Evolutionary conservation across 2,888 invertebrate genomes (phyloP), one percentile per base, ranked within the genome.

Genomic region (Tipula confusa): DNA sequence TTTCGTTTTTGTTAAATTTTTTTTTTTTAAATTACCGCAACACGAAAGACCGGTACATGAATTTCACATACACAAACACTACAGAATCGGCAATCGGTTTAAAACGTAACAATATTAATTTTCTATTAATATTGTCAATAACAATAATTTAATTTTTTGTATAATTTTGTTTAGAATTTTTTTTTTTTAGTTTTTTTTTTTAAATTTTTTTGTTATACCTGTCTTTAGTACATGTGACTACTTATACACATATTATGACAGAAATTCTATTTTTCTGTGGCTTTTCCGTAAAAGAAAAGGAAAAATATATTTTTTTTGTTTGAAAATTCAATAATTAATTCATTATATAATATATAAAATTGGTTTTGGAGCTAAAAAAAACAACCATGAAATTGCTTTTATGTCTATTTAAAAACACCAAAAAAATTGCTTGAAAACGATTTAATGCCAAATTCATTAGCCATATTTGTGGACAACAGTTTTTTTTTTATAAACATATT

Each of bases 81-180:
- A 29, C 31, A 29, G 15, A 80, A 80, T 80, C 29, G 31, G 80
- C 29, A 80, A 29, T 64, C 18, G 64, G 64, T 64, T 64, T 64
- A 11, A 80, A 80, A 29, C n/a, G 9, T 80, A 80, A 80, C 80
- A 80, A 80, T 80, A 80, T 80, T 80, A 80, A 31, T 80, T 80
- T 80, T 80, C 80, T 80, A 80, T 80, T 80, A 80, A 80, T 80
- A 80, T 80, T 80, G 80, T 80, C 80, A 80, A 80, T 80, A 80
- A 80, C 80, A 29, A 80, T 31, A 29, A 31, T 29, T 29, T 15
- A 80, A 31, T 64, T 64, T 64, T 64, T 64, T 64, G 43, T 64
- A 64, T 80, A 80, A 80, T n/a, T 80, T 80, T 29, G 31, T 80
- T 29, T 80, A 15, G 31, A 29, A n/a, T n/a, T n/a, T n/a, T n/a